A percentile compares a stretch with the other conserved stretches of the same genome.
Conservation (phyloP, 2,797 vertebrate genomes). For the Pangasius larnaudii region DNA sequence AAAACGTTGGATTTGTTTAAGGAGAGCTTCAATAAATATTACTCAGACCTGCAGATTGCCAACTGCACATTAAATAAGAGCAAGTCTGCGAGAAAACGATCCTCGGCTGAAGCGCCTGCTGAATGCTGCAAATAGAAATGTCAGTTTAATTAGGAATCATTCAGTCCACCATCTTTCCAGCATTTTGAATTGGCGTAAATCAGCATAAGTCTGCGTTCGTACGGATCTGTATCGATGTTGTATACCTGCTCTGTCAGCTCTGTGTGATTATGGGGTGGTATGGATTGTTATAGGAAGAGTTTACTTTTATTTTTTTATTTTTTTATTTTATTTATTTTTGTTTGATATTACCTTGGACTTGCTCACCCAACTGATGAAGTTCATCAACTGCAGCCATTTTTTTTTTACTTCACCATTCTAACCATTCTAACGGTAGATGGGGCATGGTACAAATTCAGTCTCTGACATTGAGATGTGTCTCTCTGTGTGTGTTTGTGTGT, state of each 20-base stretch:
- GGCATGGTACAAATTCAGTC: neutral
- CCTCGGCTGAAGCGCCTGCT: neutral
- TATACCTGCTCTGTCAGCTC: neutral
- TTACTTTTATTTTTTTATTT: too few relatives aligned
- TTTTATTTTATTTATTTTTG: neutral
- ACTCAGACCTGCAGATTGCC: neutral
- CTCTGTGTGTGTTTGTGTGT: neutral
- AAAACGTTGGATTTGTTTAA: neutral
- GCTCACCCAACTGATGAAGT: neutral
- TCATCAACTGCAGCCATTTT: neutral
- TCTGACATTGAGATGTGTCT: neutral
- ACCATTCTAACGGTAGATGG: neutral
- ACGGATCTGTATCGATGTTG: too few relatives aligned
- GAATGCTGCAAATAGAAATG: neutral
- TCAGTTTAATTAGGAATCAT: neutral
- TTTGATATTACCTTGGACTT: neutral
- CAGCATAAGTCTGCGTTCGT: too few relatives aligned
- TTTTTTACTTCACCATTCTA: neutral
- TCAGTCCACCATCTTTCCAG: too few relatives aligned
- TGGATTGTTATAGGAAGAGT: neutral
- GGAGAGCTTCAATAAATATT: neutral
- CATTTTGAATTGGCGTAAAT: too few relatives aligned
- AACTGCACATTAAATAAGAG: too few relatives aligned
- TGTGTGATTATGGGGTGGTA: neutral
- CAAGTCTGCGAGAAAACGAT: neutral